These are phyloP conservation scores for Thalassarche chlororhynchos DNA, from an alignment of 2,113 vertebrate genomes.

Conservation along the genomic window DNA sequence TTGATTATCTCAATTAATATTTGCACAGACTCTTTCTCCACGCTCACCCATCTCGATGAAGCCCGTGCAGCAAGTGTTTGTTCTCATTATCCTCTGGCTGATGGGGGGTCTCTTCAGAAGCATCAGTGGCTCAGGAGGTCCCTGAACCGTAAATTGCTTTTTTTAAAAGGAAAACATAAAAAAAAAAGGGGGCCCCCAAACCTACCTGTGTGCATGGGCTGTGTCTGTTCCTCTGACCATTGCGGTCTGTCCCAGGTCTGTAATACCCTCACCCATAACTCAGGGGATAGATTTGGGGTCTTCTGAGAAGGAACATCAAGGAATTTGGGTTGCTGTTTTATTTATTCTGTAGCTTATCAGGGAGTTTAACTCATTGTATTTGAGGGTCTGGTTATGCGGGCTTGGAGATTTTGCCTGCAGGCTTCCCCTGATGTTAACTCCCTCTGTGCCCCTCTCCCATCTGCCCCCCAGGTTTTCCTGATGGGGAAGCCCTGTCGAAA, in stretches of 20 bases:
- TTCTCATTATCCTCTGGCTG: neutral
- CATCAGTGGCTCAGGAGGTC: neutral
- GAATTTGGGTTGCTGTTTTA: neutral
- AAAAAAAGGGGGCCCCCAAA: neutral
- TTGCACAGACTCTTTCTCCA: neutral
- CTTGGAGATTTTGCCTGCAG: neutral
- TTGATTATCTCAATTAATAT: neutral
- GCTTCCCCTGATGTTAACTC: neutral
- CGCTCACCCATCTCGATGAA: fast-evolving
- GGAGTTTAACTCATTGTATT: neutral
- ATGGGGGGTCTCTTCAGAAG: neutral
- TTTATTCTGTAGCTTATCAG: neutral
- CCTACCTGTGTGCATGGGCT: no score
- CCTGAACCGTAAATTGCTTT: neutral
- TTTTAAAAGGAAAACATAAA: neutral
- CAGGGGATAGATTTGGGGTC: neutral
- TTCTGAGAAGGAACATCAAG: neutral
- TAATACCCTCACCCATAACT: neutral
- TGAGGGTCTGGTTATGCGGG: neutral
- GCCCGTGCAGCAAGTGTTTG: neutral
- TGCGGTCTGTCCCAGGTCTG: neutral
- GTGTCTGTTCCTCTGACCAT: neutral
- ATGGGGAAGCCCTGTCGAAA: slow-evolving; percentile 26
- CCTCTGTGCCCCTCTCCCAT: neutral
- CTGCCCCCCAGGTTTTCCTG: slow-evolving; percentile 21